Percentiles rank a stretch among this genome's conserved stretches.
Evolutionary conservation across 2,113 vertebrate species (phyloP).

Genomic region (Toxostoma redivivum): DNA sequence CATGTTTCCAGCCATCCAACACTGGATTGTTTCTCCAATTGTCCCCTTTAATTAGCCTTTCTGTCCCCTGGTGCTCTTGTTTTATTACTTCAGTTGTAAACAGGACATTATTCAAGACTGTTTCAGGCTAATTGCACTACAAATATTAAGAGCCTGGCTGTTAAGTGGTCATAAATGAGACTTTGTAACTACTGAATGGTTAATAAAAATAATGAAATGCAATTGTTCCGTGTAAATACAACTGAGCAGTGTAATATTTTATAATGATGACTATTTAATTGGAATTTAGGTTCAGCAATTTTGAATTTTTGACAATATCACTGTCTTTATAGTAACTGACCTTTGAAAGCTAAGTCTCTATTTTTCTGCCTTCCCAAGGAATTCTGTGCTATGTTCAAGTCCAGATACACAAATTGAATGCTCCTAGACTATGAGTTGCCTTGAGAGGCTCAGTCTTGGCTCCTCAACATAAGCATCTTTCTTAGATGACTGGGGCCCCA

Average conservation of each 20-base stretch:
- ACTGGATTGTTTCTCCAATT: constrained; percentile 29
- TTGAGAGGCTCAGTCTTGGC: background rate
- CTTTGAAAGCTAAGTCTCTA: background rate
- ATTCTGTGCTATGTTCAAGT: background rate
- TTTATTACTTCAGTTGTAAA: constrained; percentile 51
- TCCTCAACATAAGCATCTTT: background rate
- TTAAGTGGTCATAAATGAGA: constrained; percentile 38
- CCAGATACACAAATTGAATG: background rate
- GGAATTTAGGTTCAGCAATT: background rate
- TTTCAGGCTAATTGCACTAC: constrained; percentile 40
- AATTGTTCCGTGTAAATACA: background rate
- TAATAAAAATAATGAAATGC: constrained; percentile 39
- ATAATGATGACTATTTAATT: constrained; percentile 29
- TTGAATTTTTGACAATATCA: background rate
- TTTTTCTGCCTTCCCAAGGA: background rate
- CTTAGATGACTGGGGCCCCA: background rate
- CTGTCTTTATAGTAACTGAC: background rate
- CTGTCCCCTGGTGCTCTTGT: constrained; percentile 28
- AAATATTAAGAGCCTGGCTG: constrained; percentile 43
- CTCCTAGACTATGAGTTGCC: background rate
- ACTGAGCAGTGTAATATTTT: constrained; percentile 2
- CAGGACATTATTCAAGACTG: constrained; percentile 51
- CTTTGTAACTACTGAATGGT: constrained; percentile 39
- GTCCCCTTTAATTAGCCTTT: constrained; percentile 46
- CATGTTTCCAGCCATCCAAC: background rate